phyloP scores from a whole-genome alignment of 2,113 vertebrate genomes.

The Probosciger aterrimus region DNA sequence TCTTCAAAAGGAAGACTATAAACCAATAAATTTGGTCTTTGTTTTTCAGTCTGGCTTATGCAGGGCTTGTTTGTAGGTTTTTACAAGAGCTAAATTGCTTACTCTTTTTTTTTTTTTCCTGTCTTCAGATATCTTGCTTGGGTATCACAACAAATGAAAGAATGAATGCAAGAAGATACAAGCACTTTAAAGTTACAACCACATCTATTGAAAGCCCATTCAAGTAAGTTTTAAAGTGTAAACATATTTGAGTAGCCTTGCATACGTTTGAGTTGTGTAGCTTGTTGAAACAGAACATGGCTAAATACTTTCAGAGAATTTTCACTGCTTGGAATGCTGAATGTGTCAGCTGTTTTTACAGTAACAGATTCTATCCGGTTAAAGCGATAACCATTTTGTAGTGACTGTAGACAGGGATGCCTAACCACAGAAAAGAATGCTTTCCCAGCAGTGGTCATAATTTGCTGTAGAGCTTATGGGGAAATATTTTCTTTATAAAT shows the following conservation, averaged over 20 bases:
- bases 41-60: background rate
- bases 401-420: background rate
- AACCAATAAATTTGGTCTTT: background rate
- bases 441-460: background rate
- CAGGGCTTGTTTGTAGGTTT: background rate
- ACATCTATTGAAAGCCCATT: constrained; percentile 99
- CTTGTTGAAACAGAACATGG: background rate
- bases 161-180: constrained; percentile 98
- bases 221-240: constrained; percentile 81
- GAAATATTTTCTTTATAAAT: background rate
- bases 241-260: background rate
- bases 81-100: background rate
- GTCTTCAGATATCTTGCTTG: constrained; percentile 89
- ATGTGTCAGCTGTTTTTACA: background rate
- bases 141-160: constrained; percentile 99
- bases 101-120: constrained; percentile 34
- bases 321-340: background rate
- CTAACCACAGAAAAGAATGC: background rate
- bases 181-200: constrained; percentile 99
- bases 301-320: background rate
- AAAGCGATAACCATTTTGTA: background rate
- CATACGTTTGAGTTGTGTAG: background rate
- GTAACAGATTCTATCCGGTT: background rate
- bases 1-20: background rate
- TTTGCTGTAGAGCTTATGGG: background rate